Conservation (phyloP, 2,888 invertebrate species). For the Hirtodrosophila duncani region DNA sequence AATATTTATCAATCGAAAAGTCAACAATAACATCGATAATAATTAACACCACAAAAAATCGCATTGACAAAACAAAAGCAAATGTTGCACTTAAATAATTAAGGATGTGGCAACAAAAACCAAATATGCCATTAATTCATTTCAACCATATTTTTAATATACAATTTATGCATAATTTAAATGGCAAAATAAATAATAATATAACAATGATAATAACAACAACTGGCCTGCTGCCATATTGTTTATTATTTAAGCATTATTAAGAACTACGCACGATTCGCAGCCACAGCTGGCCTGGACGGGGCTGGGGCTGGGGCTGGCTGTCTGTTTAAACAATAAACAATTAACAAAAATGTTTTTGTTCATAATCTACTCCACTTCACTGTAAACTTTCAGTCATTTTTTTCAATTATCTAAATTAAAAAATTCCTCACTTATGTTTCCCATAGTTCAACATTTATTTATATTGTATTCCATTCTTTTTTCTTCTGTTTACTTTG, state of each 20-base stretch:
- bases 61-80: too few species aligned
- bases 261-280: background rate
- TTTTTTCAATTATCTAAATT: constrained; percentile 68
- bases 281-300: background rate
- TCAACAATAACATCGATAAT: constrained; percentile 2
- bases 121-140: constrained; percentile 25
- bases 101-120: constrained; percentile 14
- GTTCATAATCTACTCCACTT: constrained; percentile 36
- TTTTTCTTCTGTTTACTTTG: constrained; percentile 38
- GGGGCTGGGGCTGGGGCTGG: background rate
- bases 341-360: constrained; percentile 35
- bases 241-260: constrained; percentile 22
- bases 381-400: too few species aligned
- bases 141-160: too few species aligned
- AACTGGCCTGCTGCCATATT: constrained; percentile 16
- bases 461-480: constrained; percentile 27
- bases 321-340: constrained; percentile 44
- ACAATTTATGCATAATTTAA: constrained; percentile 23
- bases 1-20: constrained; percentile 50
- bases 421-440: constrained; percentile 60
- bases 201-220: constrained; percentile 4
- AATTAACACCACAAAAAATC: constrained; percentile 1
- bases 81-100: too few species aligned
- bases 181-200: constrained; percentile 32
- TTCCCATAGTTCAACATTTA: constrained; percentile 13